Base-by-base conservation (phyloP, 1,140 invertebrate species). In the Drosophila nannoptera region DNA sequence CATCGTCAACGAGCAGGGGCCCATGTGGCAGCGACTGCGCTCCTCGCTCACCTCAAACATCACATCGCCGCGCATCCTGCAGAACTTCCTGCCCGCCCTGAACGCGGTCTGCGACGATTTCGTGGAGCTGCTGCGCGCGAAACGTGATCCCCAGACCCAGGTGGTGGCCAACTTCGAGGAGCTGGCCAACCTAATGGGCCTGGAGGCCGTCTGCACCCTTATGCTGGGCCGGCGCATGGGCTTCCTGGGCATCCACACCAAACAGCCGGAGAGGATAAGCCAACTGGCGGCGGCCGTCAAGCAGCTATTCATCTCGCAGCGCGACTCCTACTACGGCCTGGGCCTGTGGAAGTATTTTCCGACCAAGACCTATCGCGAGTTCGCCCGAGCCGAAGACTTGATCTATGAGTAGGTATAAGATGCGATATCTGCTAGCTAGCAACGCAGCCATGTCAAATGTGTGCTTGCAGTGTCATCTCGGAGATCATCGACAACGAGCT, bases 1-100 rank as follows among this genome's bases (percentile, higher is more conserved):
- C 65, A 91, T 96, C 36, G 93, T 94, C 9, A 96, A 96, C 88
- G 95, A 96, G 93, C 95, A 96, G 90, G 96, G 96, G 12, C 92
- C 93, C 70, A 93, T 92, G 55, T 97, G 96, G 96, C 92, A 94
- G 36, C 91, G 92, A 54, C 90, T 97, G 8, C 92, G 96, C 14
- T 91, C 91, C 31, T 92, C 93, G 31, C 91, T 97, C 32, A 97
- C 96, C 4, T 92, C 94, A 2, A 93, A 94, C 77, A 90, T 97
- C 70, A 96, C 94, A 12, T 94, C 94, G 67, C 93, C 94, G 0
- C 92, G 93, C 70, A 95, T 95, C 0, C 93, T 97, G 77, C 90
- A 93, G 64, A 91, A 92, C 58, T 97, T 96, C 86, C 90, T 96
- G 60, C 94, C 95, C 0, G 92, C 94, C 54, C 89, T 96, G 29